Evolutionary conservation across 2,888 invertebrate species (phyloP), one percentile per base, ranked within the genome.

Genomic region (Gibbula magus): DNA sequence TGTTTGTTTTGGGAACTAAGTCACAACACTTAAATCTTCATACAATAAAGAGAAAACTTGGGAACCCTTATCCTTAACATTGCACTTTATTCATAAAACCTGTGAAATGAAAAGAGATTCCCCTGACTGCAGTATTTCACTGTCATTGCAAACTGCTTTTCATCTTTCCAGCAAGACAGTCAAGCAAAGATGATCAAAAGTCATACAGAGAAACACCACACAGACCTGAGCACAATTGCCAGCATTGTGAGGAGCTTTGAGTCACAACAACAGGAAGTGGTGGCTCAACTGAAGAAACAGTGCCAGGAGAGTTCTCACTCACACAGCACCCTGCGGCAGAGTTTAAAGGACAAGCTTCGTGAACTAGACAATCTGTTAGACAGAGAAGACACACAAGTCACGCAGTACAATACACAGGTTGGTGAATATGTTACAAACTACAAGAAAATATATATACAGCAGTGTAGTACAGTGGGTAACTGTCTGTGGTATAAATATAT

Each of bases 341-440:
- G 75, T 16, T 74, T 82, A 29, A 78, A 82, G 52, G 52, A 39
- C 45, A 80, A 80, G 75, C 78, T 82, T 16, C 66, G 80, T 45
- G 82, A 82, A 29, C 73, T 80, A 22, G 29, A 70, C 29, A 51
- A 70, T 8, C 53, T 82, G 16, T 29, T 82, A 16, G 39, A 70
- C 70, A 70, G 35, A 20, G 35, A 70, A 20, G 39, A 70, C 70
- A 32, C 70, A 32, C 70, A 39, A 18, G 70, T 70, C 20, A 35
- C 70, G 13, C n/a, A 70, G 20, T 70, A 70, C 39, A 70, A 39
- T n/a, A 35, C 70, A 39, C 70, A 70, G 70, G 70, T 70, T 18
- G 16, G 45, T 45, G 13, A 45, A 45, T 10, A 45, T 10, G 35
- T 35, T 5, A 3, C 7, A 3, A 5, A 3, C 7, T 35, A 5